Conservation (phyloP, 2,888 invertebrate genomes). For the Orthosia gothica region DNA sequence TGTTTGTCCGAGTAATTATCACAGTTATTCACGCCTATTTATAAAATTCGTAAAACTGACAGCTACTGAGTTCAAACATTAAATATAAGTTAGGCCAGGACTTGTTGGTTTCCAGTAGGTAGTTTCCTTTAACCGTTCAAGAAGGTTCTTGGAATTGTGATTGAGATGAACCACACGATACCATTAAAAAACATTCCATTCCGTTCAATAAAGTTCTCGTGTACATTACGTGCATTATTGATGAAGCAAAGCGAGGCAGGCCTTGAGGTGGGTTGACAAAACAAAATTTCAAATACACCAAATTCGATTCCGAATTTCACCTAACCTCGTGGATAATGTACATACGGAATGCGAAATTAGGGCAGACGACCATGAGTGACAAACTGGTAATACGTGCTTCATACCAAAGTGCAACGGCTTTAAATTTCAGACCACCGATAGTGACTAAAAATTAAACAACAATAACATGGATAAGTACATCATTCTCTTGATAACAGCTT, state of each 20-base stretch:
- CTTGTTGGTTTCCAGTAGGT: conserved; percentile 6
- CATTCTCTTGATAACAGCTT: conserved; percentile 43
- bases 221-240: conserved; percentile 50
- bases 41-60: conserved; percentile 29
- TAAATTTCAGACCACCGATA: conserved; percentile 34
- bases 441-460: conserved; percentile 29
- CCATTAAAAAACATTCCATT: conserved; percentile 41
- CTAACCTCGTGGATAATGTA: conserved; percentile 44
- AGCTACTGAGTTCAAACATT: conserved; percentile 4
- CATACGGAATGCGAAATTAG: conserved; percentile 58
- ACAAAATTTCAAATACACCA: conserved; percentile 50
- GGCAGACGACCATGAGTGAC: conserved; percentile 43
- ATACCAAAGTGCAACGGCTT: conserved; percentile 29
- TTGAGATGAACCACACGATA: conserved; percentile 37
- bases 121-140: conserved; percentile 11
- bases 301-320: conserved; percentile 55
- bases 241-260: conserved; percentile 41
- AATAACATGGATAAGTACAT: conserved; percentile 38
- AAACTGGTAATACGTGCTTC: conserved; percentile 26
- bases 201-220: conserved; percentile 42
- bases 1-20: conserved; percentile 32
- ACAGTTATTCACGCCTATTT: conserved; percentile 38
- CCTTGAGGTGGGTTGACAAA: conserved; percentile 50
- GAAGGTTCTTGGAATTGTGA: conserved; percentile 40
- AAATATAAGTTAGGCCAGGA: neutral